Percentiles rank a stretch among this genome's conserved stretches.
Evolutionary conservation across 2,113 vertebrate genomes (phyloP).

Genomic region (Phalacrocorax carbo): DNA sequence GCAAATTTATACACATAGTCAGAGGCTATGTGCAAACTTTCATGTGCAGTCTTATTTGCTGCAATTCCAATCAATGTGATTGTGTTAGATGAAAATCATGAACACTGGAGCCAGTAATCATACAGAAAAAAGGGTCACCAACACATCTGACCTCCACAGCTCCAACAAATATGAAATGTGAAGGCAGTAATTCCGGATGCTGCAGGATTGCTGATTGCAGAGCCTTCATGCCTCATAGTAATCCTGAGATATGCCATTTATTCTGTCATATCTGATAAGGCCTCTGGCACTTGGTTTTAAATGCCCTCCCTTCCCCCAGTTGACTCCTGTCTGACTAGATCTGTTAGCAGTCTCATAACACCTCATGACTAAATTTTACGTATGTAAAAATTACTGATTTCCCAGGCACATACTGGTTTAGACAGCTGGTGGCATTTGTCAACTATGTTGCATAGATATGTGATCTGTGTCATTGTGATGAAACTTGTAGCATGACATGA

Average conservation of each 20-base stretch:
- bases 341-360: not conserved
- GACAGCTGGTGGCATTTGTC: not conserved
- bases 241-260: not conserved
- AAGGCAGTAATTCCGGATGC: not conserved
- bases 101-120: not conserved
- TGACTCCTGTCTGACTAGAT: not conserved
- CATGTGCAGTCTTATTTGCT: not conserved
- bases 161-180: not conserved
- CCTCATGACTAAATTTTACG: not conserved
- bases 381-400: not conserved
- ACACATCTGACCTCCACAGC: not conserved
- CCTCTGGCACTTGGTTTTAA: not conserved
- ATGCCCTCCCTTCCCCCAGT: not conserved
- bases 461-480: not conserved
- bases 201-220: not conserved
- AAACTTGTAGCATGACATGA: not conserved
- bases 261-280: not conserved
- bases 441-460: not conserved
- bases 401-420: not conserved
- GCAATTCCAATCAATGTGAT: not conserved
- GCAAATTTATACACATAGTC: not conserved
- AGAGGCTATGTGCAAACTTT: not conserved
- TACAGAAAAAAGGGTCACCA: not conserved
- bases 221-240: not conserved
- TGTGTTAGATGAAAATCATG: slow-evolving; percentile 5